These are phyloP conservation scores for Polyploca ridens DNA, from an alignment of 2,888 invertebrate species.

Conservation along the genomic window DNA sequence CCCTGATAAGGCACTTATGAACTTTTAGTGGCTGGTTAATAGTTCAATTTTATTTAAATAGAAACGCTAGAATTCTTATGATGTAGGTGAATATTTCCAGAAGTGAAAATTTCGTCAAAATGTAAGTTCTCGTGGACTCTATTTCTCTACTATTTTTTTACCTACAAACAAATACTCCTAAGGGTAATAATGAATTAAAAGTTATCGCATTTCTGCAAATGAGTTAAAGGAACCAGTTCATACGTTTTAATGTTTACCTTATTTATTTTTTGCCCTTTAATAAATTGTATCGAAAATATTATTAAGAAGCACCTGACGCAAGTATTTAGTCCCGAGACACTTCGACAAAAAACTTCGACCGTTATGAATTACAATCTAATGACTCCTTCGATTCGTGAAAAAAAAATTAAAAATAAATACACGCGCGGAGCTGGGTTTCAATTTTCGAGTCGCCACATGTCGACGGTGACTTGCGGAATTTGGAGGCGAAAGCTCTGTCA, in stretches of 20 bases:
- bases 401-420: slow-evolving; percentile 67
- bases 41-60: no score
- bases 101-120: no score
- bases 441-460: slow-evolving; percentile 76
- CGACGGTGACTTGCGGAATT: slow-evolving; percentile 71
- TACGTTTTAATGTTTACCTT: slow-evolving; percentile 41
- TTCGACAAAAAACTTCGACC: slow-evolving; percentile 66
- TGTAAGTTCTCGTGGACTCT: no score
- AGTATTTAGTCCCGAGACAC: slow-evolving; percentile 43
- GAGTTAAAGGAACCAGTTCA: slow-evolving; percentile 32
- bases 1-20: no score
- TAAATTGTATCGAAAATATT: slow-evolving; percentile 54
- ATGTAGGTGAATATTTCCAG: no score
- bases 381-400: slow-evolving; percentile 69
- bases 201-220: slow-evolving; percentile 39
- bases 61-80: no score
- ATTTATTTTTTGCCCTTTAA: slow-evolving; percentile 52
- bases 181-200: slow-evolving; percentile 5
- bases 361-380: slow-evolving; percentile 80
- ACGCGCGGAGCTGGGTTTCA: slow-evolving; percentile 64
- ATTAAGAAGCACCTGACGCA: slow-evolving; percentile 63
- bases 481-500: slow-evolving; percentile 14
- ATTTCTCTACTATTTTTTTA: no score
- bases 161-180: no score
- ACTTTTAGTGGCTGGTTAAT: no score